A percentile compares a stretch with the other conserved stretches of the same genome.
Conservation (phyloP, 1,140 invertebrate species). For the Acromyrmex charruanus region DNA sequence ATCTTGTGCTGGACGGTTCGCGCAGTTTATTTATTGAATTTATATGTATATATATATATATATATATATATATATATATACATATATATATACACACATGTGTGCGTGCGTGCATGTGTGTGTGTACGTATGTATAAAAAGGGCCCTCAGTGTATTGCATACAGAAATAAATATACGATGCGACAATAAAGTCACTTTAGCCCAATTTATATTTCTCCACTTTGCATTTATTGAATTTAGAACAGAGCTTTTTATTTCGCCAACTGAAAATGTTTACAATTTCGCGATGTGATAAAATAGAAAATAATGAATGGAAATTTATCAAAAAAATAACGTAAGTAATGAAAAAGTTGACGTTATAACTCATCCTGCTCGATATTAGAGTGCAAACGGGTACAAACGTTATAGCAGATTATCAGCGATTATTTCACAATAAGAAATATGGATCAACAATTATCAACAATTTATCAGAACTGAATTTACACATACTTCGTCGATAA, state of each 20-base stretch:
- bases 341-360: neutral
- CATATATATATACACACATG: too few relatives aligned
- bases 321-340: neutral
- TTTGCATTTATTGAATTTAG: constrained; percentile 55
- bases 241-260: constrained; percentile 45
- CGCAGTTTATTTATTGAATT: constrained; percentile 47
- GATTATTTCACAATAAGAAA: neutral
- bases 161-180: constrained; percentile 42
- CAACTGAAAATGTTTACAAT: constrained; percentile 33
- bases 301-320: neutral
- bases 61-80: too few relatives aligned
- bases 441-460: neutral
- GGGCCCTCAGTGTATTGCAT: neutral
- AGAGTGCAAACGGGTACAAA: neutral
- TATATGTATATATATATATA: neutral
- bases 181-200: constrained; percentile 58
- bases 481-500: neutral
- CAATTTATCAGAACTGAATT: neutral
- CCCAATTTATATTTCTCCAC: constrained; percentile 42
- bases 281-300: neutral
- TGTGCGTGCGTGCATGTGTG: too few relatives aligned
- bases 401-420: neutral
- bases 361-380: neutral
- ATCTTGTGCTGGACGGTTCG: neutral
- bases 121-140: neutral